Base-by-base conservation (phyloP, 2,113 vertebrate species). In the Nanorana parkeri region DNA sequence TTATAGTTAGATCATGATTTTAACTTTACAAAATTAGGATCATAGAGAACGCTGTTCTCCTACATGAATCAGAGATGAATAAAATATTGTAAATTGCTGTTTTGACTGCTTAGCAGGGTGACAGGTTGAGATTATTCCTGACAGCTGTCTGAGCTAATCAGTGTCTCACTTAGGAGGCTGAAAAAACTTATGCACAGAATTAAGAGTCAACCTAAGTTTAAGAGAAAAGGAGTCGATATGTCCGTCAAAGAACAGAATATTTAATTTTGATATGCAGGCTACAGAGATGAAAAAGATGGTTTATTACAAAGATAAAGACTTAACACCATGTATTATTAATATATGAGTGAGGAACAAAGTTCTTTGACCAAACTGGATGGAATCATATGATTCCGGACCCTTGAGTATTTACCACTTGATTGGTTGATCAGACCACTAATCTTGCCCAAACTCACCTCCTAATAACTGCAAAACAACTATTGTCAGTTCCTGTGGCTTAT, bases 131-230 rank as follows among this genome's bases (percentile, higher is more conserved):
- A 69, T 80, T 80, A 69, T 68, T 67, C 65, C 28, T 69, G 78
- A 80, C 78, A 80, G 78, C 78, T 80, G 78, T 58, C 78, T 47
- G 78, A 68, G 65, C 78, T 80, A 69, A 80, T 80, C 78, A 80
- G 67, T 61, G 55, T 69, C 78, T 80, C 67, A 56, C 69, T 68
- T 69, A 69, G 23, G 4, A 80, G 78, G 29, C 29, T 47, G 29
- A 80, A 47, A 54, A 58, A 80, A 41, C 54, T 69, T 26, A 61
- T 56, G 65, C 47, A 55, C 32, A 60, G 66, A 69, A 80, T 69
- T 79, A 79, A 41, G 56, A 75, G 29, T 41, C 29, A 75, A 56
- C 60, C 72, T 20, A 19, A 60, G 72, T 19, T 56, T 75, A 41
- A 75, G 58, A 74, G 71, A 29, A 75, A 61, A 24, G 23, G 56